Evolutionary conservation across 2,888 invertebrate species (phyloP), one percentile per base, ranked within the genome.

Genomic region (Pedicia rivosa): DNA sequence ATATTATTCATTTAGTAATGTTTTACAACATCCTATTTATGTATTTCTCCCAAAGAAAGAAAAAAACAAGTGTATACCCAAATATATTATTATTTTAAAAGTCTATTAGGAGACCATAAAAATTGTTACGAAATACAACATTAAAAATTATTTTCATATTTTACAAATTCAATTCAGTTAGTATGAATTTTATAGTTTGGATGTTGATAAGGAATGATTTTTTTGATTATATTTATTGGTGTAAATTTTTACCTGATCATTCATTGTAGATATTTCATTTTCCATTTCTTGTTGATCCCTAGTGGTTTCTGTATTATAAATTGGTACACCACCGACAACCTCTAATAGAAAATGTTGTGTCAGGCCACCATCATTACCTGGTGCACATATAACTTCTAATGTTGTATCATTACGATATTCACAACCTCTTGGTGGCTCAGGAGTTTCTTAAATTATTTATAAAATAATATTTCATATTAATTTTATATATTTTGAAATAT

Each of bases 281-380:
- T 66, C 66, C 42, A 49, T 48, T 33, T 55, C 55, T 47, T 51
- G 50, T 38, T 53, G 49, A 36, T 53, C 53, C 35, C 59, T 52
- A 31, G 63, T 62, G 44, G 59, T 51, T 44, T 64, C 66, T 40
- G 66, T 66, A 48, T 70, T 66, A 38, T 58, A 59, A 8, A 59
- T 49, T 32, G 58, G 51, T 62, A 74, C 69, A 53, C 57, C 59
- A 28, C 72, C 77, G 53, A 73, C 65, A 47, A 82, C 82, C 62
- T 86, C 84, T 45, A 86, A 65, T 38, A 84, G 67, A 59, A 86
- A 87, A 62, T 78, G 75, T 57, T 87, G 86, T 19, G 78, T 72
- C 32, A 83, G 66, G 10, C 86, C 86, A 5, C 86, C 86, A 53
- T 83, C 83, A 53, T 74, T 73, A 30, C 86, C 83, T 0, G 84